Percentiles rank a stretch among this genome's conserved stretches.
Conservation (phyloP, 2,888 invertebrate genomes). For the Drosophila lutescens region DNA sequence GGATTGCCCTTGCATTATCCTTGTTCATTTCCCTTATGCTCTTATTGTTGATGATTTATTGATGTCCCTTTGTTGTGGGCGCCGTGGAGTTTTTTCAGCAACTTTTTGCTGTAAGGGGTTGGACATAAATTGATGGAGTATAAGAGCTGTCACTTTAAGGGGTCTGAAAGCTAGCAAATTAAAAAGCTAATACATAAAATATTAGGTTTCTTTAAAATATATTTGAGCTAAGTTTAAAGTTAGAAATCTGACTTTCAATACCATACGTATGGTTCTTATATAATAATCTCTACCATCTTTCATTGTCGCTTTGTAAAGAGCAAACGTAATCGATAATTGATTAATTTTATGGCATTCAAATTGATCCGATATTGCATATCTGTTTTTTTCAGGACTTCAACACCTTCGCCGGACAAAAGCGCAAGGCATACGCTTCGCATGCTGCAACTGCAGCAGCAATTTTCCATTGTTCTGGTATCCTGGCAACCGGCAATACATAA, state of each 20-base stretch:
- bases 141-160: background rate
- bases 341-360: constrained; percentile 1
- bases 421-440: constrained; percentile 1
- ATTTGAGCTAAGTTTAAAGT: background rate
- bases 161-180: background rate
- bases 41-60: constrained; percentile 68
- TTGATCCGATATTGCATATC: constrained; percentile 17
- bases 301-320: background rate
- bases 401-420: constrained; percentile 53
- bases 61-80: constrained; percentile 42
- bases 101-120: constrained; percentile 13
- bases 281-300: no score
- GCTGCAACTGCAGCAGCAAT: constrained; percentile 34
- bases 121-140: background rate
- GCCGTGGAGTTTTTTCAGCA: constrained; percentile 17
- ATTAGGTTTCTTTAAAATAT: no score
- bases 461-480: constrained; percentile 60
- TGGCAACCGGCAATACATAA: constrained; percentile 48
- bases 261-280: no score
- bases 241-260: no score
- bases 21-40: constrained; percentile 45
- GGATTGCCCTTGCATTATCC: constrained; percentile 55
- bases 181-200: background rate
- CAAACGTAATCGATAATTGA: background rate
- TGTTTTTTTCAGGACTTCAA: constrained; percentile 47